These are phyloP conservation scores for Euproctis similis DNA, from an alignment of 2,888 invertebrate genomes.

Conservation along the genomic window DNA sequence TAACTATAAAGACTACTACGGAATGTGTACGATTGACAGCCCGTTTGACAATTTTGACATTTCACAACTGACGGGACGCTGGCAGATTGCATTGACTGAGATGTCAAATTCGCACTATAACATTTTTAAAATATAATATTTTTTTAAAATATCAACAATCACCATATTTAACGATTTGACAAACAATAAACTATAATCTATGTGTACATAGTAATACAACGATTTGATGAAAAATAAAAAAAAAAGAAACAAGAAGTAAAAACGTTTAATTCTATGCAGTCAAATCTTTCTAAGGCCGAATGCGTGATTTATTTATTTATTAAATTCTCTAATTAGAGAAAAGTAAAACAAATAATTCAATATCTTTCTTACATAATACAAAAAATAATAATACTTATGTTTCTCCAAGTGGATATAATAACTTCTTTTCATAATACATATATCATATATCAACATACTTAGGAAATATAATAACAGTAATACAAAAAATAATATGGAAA, in stretches of 20 bases:
- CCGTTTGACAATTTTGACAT: conserved; percentile 21
- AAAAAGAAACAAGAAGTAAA: conserved; percentile 32
- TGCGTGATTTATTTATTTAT: conserved; percentile 20
- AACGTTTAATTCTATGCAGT: conserved; percentile 63
- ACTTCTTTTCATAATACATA: no score
- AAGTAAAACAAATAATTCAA: background rate
- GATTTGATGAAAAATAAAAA: no score
- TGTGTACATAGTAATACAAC: conserved; percentile 34
- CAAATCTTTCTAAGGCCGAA: conserved; percentile 63
- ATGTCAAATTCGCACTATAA: conserved; percentile 27
- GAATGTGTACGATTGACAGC: conserved; percentile 15
- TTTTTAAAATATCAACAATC: conserved; percentile 55
- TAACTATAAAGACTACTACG: conserved; percentile 12
- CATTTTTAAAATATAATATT: conserved; percentile 45
- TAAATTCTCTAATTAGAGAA: no score
- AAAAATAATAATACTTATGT: no score
- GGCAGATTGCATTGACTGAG: conserved; percentile 25
- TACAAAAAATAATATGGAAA: no score
- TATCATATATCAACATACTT: no score
- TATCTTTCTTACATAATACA: conserved; percentile 1
- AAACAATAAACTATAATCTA: no score
- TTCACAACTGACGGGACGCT: conserved; percentile 7
- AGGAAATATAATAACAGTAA: no score
- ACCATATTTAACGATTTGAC: conserved; percentile 34
- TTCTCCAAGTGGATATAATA: no score